Base-by-base conservation (phyloP, 1,140 invertebrate genomes). In the Protaetia brevitarsis region DNA sequence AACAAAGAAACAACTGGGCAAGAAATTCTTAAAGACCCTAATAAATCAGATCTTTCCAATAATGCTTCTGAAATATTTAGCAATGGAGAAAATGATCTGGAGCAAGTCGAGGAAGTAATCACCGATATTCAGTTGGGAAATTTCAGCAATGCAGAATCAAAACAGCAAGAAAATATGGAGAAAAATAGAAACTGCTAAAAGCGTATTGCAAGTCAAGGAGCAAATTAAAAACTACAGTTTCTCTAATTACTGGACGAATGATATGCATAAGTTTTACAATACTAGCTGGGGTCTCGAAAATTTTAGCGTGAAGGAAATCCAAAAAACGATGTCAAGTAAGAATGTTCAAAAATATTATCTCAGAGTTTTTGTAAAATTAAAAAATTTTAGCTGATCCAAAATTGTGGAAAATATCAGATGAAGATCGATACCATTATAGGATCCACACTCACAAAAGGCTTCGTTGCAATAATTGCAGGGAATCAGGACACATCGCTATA, bases 391-490 rank as follows among this genome's bases (percentile, higher is more conserved):
- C 19, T 57, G 80, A 86, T 79, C 79, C 81, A 3, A 75, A 66
- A 41, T 71, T 71, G 28, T 84, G 83, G 83, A 66, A 74, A 57
- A 79, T 84, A 45, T 68, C 79, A 8, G 67, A 78, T 60, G 72
- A 71, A 5, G 82, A 84, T 72, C 2, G 73, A 29, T 10, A 6
- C 37, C 73, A 69, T 64, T 71, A 60, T 1, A 34, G 65, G 0
- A 65, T 68, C 1, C 57, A 21, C 1, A 71, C 67, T 2, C 68
- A 62, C 6, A 76, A 75, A 34, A 76, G 77, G 63, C 74, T 68
- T 70, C 83, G 84, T 37, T 86, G 84, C 71, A 79, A 72, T 27
- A 82, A 80, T 66, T 89, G 88, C 73, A 81, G 79, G 64, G 80
- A 83, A 45, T 81, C 82, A 36, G 83, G 85, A 0, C 84, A 84